Evolutionary conservation across 2,113 vertebrate species (phyloP).

Genomic region (Colius striatus): DNA sequence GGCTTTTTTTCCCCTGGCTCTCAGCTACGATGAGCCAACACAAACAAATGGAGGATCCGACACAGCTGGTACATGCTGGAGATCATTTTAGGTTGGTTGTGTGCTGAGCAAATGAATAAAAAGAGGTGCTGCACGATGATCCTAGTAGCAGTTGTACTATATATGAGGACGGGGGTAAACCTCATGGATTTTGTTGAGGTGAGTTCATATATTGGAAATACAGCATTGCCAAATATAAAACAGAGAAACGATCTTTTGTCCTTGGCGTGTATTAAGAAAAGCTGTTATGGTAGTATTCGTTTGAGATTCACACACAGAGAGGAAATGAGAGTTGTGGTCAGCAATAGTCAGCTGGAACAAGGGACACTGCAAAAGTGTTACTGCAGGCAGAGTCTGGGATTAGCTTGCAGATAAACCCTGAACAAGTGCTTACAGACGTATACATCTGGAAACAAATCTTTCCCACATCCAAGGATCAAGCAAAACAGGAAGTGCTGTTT

Average conservation of each 20-base stretch:
- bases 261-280: neutral
- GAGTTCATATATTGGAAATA: neutral
- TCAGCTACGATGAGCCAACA: neutral
- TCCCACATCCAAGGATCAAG: neutral
- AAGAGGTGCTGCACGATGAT: neutral
- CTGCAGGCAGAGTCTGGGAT: neutral
- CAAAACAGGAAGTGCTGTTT: neutral
- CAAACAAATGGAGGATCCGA: neutral
- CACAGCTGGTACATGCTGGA: neutral
- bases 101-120: neutral
- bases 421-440: neutral
- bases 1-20: neutral
- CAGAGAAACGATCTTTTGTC: neutral
- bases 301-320: neutral
- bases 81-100: neutral
- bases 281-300: slow-evolving; percentile 6
- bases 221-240: neutral
- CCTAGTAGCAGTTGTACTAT: neutral
- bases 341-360: neutral
- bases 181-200: neutral
- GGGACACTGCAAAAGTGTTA: neutral
- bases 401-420: neutral
- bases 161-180: neutral
- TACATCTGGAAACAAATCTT: slow-evolving; percentile 13
- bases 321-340: slow-evolving; percentile 61